Evolutionary conservation across 2,888 invertebrate genomes (phyloP).

Genomic region (Pediacus dermestoides): DNA sequence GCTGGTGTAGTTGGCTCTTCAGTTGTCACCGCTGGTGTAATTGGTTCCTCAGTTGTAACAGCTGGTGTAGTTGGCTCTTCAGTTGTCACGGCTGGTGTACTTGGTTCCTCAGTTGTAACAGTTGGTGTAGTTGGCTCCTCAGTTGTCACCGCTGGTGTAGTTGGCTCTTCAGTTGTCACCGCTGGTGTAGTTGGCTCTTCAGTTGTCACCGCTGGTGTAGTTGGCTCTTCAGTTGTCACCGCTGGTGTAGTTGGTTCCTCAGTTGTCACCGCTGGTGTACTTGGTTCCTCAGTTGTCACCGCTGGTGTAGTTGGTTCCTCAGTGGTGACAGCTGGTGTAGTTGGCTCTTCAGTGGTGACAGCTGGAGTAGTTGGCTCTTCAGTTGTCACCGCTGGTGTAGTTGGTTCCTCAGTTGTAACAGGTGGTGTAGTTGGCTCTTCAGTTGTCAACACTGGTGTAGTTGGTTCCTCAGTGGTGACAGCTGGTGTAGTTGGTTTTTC

Average conservation of each 20-base stretch:
- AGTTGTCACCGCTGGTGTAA: conserved; percentile 5
- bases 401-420: conserved; percentile 37
- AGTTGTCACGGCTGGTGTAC: conserved; percentile 30
- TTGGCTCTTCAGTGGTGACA: conserved; percentile 6
- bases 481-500: conserved; percentile 7
- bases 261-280: conserved; percentile 1
- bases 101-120: conserved; percentile 37
- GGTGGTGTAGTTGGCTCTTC: neutral
- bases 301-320: neutral
- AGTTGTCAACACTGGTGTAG: conserved; percentile 16
- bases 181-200: conserved; percentile 7
- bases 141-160: conserved; percentile 16
- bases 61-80: conserved; percentile 11
- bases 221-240: conserved; percentile 26
- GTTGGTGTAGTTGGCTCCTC: neutral
- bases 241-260: conserved; percentile 43
- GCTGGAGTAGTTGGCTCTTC: conserved; percentile 11
- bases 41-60: conserved; percentile 6
- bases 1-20: neutral
- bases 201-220: conserved; percentile 1
- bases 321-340: conserved; percentile 5
- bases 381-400: conserved; percentile 30
- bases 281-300: conserved; percentile 16
- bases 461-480: neutral
- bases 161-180: neutral